These are phyloP conservation scores for Ptyas mucosa DNA, from an alignment of 2,113 vertebrate species.

Conservation along the genomic window DNA sequence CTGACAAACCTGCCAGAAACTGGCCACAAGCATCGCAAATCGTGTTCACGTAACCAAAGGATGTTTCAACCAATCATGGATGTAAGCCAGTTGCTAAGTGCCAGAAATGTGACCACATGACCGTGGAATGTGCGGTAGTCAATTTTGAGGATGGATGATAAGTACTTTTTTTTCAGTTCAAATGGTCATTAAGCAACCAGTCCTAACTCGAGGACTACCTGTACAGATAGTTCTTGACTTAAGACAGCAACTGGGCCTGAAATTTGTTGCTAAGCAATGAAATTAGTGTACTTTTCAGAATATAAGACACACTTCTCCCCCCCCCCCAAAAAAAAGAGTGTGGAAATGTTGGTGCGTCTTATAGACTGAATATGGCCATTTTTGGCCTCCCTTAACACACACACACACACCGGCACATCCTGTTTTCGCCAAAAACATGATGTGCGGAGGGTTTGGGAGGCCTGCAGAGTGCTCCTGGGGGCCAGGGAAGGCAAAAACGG, in stretches of 20 bases:
- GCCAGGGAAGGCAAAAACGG: no score
- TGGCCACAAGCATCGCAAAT: neutral
- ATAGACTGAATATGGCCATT: no score
- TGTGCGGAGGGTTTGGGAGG: no score
- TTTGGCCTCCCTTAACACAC: no score
- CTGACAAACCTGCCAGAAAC: neutral
- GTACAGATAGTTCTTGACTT: neutral
- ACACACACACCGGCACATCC: no score
- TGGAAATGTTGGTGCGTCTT: no score
- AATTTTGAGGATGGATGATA: neutral
- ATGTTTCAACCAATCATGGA: neutral
- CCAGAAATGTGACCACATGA: neutral
- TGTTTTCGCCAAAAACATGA: no score
- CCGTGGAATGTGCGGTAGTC: neutral
- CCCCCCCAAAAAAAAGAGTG: no score
- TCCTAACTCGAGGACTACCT: neutral
- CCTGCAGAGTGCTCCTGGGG: no score
- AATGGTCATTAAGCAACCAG: neutral
- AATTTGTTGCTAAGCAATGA: neutral
- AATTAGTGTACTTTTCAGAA: neutral
- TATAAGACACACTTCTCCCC: no score
- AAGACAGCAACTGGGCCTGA: neutral
- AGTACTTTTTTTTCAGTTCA: neutral
- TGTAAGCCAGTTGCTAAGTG: neutral
- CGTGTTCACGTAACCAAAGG: neutral